These are phyloP conservation scores for Trisateles emortualis DNA, from an alignment of 2,888 invertebrate genomes.

Conservation along the genomic window DNA sequence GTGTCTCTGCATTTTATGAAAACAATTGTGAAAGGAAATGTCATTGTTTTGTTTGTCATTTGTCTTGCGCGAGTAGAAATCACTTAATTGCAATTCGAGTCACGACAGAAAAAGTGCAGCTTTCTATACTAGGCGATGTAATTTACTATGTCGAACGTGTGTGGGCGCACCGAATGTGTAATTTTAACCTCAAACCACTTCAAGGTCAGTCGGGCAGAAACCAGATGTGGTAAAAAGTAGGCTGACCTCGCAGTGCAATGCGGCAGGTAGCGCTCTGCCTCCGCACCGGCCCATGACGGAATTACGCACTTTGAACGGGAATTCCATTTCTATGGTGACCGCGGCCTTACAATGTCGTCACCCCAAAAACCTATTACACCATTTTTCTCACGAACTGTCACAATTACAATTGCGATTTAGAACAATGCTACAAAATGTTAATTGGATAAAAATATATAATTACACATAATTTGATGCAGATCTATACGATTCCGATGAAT, in stretches of 20 bases:
- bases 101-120: slow-evolving; percentile 77
- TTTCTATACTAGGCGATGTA: slow-evolving; percentile 70
- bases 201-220: slow-evolving; percentile 76
- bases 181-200: slow-evolving; percentile 73
- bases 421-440: slow-evolving; percentile 30
- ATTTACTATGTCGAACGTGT: slow-evolving; percentile 59
- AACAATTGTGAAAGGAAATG: slow-evolving; percentile 57
- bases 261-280: slow-evolving; percentile 51
- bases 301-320: slow-evolving; percentile 48
- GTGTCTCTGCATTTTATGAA: slow-evolving; percentile 55
- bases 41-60: slow-evolving; percentile 46
- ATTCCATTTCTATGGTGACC: slow-evolving; percentile 33
- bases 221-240: slow-evolving; percentile 75
- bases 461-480: slow-evolving; percentile 30
- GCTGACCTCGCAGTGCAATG: slow-evolving; percentile 73
- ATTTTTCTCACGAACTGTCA: slow-evolving; percentile 40
- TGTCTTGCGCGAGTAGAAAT: slow-evolving; percentile 54
- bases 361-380: slow-evolving; percentile 26
- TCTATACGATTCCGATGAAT: slow-evolving; percentile 39
- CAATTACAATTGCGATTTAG: slow-evolving; percentile 22
- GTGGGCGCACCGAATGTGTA: slow-evolving; percentile 66
- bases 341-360: slow-evolving; percentile 24
- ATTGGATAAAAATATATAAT: slow-evolving; percentile 24
- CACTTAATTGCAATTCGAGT: slow-evolving; percentile 60
- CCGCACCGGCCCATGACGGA: slow-evolving; percentile 35